A percentile compares a stretch with the other conserved stretches of the same genome.
Evolutionary conservation across 2,797 vertebrate species (phyloP).

Genomic region (Centropyge bicolor): DNA sequence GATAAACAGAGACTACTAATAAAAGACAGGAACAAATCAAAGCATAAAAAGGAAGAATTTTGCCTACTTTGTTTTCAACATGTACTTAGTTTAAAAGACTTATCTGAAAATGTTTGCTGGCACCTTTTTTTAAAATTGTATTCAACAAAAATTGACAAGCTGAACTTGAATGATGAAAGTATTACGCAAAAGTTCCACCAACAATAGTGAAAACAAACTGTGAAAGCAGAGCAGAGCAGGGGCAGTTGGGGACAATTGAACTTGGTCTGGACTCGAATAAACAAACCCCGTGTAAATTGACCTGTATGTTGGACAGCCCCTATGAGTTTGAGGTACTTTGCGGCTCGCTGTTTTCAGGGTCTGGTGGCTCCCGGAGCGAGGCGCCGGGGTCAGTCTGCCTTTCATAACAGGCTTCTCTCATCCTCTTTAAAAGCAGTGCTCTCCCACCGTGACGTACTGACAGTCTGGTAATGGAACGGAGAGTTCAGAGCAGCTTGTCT

Average conservation of each 20-base stretch:
- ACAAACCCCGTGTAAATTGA: slow-evolving; percentile 38
- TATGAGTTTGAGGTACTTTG: slow-evolving; percentile 45
- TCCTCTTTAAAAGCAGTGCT: slow-evolving; percentile 60
- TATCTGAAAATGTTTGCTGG: background rate
- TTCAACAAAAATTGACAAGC: slow-evolving; percentile 3
- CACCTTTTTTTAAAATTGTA: background rate
- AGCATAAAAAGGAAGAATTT: background rate
- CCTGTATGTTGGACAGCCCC: slow-evolving; percentile 34
- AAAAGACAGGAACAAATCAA: too few species aligned
- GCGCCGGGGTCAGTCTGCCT: slow-evolving; percentile 52
- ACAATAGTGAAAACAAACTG: background rate
- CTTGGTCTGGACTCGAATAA: slow-evolving; percentile 27
- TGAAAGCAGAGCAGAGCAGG: background rate
- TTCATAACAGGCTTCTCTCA: slow-evolving; percentile 61
- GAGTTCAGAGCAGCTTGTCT: slow-evolving; percentile 53
- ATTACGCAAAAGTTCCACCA: background rate
- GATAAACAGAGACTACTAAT: background rate
- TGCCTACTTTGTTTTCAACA: background rate
- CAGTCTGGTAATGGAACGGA: slow-evolving; percentile 69
- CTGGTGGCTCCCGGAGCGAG: slow-evolving; percentile 49
- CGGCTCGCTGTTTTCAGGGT: slow-evolving; percentile 45
- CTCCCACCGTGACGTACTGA: slow-evolving; percentile 58
- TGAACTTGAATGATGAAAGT: slow-evolving; percentile 4
- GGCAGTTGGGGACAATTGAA: background rate
- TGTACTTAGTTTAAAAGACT: background rate